Evolutionary conservation across 2,113 vertebrate species (phyloP).

Genomic region (Menidia beryllina): DNA sequence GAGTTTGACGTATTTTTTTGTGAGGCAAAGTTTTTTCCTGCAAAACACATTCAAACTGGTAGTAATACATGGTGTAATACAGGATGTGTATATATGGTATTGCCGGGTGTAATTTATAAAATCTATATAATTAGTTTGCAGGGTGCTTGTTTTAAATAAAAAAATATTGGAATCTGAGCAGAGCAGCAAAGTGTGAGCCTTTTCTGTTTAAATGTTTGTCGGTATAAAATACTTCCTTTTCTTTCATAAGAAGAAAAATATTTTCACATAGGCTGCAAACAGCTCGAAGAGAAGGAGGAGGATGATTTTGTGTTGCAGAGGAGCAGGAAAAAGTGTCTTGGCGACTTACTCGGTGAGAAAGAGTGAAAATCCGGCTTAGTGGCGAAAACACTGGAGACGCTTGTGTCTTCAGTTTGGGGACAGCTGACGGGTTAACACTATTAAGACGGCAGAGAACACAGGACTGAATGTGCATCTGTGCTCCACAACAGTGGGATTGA

Average conservation of each 20-base stretch:
- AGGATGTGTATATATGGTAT: too few relatives aligned
- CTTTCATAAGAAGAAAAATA: not conserved
- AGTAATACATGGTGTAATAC: not conserved
- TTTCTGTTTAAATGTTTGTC: not conserved
- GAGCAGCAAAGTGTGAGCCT: not conserved
- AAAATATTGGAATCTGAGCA: not conserved
- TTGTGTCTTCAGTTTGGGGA: slow-evolving; percentile 68
- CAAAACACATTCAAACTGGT: not conserved
- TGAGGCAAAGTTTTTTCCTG: slow-evolving; percentile 12
- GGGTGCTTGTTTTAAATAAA: not conserved
- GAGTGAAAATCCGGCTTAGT: slow-evolving; percentile 66
- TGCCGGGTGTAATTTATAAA: too few relatives aligned
- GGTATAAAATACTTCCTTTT: too few relatives aligned
- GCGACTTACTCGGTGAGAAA: slow-evolving; percentile 49
- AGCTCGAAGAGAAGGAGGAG: slow-evolving; percentile 10
- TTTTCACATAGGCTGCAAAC: not conserved
- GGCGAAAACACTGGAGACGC: slow-evolving; percentile 58
- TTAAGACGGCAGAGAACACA: slow-evolving; percentile 72
- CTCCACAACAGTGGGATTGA: slow-evolving; percentile 61
- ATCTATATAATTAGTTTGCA: too few relatives aligned
- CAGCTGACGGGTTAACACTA: slow-evolving; percentile 81
- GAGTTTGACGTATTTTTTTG: too few relatives aligned
- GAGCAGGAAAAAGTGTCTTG: slow-evolving; percentile 49
- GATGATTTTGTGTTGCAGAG: slow-evolving; percentile 8
- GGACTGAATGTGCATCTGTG: slow-evolving; percentile 77